These are phyloP conservation scores for Luffia ferchaultella DNA, from an alignment of 2,888 invertebrate genomes.

Conservation along the genomic window DNA sequence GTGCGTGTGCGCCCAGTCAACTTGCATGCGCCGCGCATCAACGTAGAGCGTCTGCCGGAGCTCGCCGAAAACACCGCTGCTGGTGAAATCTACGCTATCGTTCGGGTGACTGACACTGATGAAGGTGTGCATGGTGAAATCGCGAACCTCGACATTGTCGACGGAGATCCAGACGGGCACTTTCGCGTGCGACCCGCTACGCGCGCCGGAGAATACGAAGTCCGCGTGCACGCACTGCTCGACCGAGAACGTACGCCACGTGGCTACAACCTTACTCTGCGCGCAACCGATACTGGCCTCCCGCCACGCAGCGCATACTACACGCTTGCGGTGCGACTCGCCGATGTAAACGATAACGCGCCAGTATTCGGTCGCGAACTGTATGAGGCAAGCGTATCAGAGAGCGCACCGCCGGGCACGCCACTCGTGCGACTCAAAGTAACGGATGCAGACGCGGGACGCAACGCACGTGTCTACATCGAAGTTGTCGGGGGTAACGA, in stretches of 20 bases:
- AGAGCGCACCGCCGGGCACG: conserved; percentile 88
- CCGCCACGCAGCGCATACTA: conserved; percentile 82
- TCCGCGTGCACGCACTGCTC: conserved; percentile 78
- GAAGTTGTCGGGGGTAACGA: conserved; percentile 93
- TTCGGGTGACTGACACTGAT: conserved; percentile 85
- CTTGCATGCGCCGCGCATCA: conserved; percentile 84
- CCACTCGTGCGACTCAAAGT: conserved; percentile 89
- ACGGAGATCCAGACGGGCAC: conserved; percentile 90
- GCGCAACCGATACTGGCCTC: conserved; percentile 83
- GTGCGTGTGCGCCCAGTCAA: conserved; percentile 85
- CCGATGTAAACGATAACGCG: conserved; percentile 85
- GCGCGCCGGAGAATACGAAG: conserved; percentile 76
- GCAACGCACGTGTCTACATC: conserved; percentile 84
- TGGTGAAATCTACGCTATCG: conserved; percentile 86
- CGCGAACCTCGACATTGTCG: conserved; percentile 81
- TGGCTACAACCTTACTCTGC: conserved; percentile 87
- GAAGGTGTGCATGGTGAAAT: conserved; percentile 86
- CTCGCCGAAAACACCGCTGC: conserved; percentile 82
- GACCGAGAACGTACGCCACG: conserved; percentile 81
- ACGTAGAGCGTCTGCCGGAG: conserved; percentile 80
- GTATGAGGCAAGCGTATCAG: conserved; percentile 87
- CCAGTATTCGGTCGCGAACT: conserved; percentile 88
- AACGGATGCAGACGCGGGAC: conserved; percentile 83
- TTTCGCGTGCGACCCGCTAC: conserved; percentile 75
- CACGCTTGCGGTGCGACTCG: conserved; percentile 80